A percentile compares a stretch with the other conserved stretches of the same genome.
Evolutionary conservation across 2,113 vertebrate species (phyloP).

Genomic region (Serranochromis macrocephalus): DNA sequence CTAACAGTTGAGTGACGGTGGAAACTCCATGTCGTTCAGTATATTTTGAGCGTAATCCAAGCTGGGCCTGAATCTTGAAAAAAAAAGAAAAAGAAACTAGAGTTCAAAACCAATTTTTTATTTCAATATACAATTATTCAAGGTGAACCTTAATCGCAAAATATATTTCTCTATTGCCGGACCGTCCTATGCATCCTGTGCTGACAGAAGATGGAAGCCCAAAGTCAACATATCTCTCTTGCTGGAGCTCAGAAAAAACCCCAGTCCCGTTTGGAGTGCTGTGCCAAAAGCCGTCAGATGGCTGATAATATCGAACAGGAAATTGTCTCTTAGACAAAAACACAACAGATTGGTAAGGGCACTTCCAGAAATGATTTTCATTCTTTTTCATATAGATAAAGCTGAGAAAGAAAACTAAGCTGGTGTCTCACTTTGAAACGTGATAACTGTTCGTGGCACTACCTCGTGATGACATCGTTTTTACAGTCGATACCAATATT

Average conservation of each 20-base stretch:
- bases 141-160: neutral
- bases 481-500: neutral
- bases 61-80: neutral
- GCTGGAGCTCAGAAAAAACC: slow-evolving; percentile 30
- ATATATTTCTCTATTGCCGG: neutral
- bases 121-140: neutral
- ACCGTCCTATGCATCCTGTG: neutral
- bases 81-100: neutral
- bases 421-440: neutral
- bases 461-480: neutral
- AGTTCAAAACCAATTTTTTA: neutral
- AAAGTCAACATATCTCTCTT: slow-evolving; percentile 45
- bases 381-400: neutral
- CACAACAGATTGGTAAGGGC: neutral
- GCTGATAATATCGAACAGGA: slow-evolving; percentile 36
- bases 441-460: neutral
- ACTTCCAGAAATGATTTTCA: neutral
- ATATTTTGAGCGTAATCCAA: neutral
- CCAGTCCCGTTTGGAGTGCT: neutral
- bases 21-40: neutral
- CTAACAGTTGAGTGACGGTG: slow-evolving; percentile 2
- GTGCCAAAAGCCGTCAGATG: slow-evolving; percentile 26
- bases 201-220: slow-evolving; percentile 27
- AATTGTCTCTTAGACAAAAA: slow-evolving; percentile 13
- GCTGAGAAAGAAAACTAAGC: neutral